A percentile compares a stretch with the other conserved stretches of the same genome.
Evolutionary conservation across 2,888 invertebrate species (phyloP).

Genomic region (Zhuqinia jingwanae): DNA sequence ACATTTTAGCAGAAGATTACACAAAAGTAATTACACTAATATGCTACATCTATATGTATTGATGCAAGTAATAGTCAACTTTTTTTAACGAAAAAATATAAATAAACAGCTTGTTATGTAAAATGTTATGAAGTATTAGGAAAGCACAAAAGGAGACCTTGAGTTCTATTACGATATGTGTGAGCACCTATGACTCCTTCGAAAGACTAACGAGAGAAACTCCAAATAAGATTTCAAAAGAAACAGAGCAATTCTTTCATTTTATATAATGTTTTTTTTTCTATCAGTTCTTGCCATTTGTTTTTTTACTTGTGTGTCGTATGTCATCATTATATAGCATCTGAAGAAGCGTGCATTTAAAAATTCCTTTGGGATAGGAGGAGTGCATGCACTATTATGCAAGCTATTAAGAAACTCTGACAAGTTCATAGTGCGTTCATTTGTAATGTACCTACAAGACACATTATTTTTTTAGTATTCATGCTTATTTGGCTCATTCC

Average conservation of each 20-base stretch:
- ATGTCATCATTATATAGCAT: slow-evolving; percentile 36
- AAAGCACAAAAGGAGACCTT: too few species aligned
- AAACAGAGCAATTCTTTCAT: slow-evolving; percentile 22
- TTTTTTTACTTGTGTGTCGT: slow-evolving; percentile 32
- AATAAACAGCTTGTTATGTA: too few species aligned
- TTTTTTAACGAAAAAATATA: too few species aligned
- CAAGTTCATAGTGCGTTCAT: slow-evolving; percentile 14
- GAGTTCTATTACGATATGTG: neutral
- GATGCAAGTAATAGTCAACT: too few species aligned
- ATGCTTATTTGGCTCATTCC: slow-evolving; percentile 21
- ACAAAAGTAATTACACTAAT: too few species aligned
- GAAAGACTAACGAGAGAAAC: slow-evolving; percentile 18
- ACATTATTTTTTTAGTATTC: too few species aligned
- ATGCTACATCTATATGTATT: too few species aligned
- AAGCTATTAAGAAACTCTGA: neutral
- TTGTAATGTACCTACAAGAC: too few species aligned
- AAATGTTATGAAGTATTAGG: too few species aligned
- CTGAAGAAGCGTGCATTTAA: slow-evolving; percentile 8
- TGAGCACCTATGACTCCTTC: slow-evolving; percentile 30
- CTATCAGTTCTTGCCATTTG: neutral
- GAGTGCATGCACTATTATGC: slow-evolving; percentile 24
- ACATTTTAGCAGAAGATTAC: too few species aligned
- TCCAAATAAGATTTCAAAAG: slow-evolving; percentile 10
- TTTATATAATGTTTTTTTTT: too few species aligned
- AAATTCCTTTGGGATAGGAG: slow-evolving; percentile 12